Conservation (phyloP, 2,113 vertebrate genomes). For the Delphinapterus leucas region DNA sequence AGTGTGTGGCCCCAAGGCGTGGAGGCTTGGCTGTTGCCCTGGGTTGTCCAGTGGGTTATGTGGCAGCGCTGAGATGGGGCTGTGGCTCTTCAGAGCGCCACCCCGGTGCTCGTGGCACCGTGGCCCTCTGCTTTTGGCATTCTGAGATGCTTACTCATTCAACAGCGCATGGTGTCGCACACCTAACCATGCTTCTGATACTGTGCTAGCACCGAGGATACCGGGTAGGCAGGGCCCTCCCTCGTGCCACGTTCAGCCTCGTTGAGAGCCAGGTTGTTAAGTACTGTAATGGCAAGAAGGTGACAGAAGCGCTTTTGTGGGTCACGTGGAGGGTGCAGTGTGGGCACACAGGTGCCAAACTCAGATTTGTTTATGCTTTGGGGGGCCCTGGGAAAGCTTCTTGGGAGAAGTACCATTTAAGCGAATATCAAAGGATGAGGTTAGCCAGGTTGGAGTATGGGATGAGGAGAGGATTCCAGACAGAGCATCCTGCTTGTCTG, state of each 20-base stretch:
- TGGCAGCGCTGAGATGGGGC: background rate
- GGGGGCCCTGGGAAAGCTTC: background rate
- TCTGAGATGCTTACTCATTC: background rate
- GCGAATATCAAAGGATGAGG: background rate
- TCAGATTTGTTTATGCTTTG: background rate
- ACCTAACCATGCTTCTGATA: background rate
- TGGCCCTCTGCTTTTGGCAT: background rate
- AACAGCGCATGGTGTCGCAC: accelerated
- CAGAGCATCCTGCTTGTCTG: background rate
- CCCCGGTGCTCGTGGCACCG: background rate
- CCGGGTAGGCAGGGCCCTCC: background rate
- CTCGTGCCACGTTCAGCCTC: accelerated
- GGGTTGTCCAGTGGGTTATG: background rate
- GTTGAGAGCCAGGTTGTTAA: background rate
- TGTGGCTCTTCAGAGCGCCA: background rate
- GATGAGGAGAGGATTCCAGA: background rate
- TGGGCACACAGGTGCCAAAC: background rate
- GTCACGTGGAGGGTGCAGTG: background rate
- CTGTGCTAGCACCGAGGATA: background rate
- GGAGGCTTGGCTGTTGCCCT: background rate
- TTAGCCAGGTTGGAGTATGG: background rate
- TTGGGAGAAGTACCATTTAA: background rate
- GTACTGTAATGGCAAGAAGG: background rate
- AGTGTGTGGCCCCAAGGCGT: background rate
- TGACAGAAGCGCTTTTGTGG: background rate